Evolutionary conservation across 2,797 vertebrate genomes (phyloP), one percentile per base, ranked within the genome.

Genomic region (Gouania willdenowi): DNA sequence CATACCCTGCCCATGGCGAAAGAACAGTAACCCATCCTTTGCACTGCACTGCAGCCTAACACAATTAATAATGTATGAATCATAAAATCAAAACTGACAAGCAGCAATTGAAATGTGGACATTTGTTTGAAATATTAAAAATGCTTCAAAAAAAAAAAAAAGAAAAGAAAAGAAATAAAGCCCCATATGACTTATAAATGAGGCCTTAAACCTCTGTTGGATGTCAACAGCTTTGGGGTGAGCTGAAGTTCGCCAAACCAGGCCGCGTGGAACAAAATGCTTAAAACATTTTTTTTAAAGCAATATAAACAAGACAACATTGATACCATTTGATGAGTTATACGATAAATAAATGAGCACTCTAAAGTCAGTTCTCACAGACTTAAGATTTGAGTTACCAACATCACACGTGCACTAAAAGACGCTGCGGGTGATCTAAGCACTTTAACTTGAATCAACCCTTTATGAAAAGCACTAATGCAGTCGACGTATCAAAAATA

Each of bases 11-110:
- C 40, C 14, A 4, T 38, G 43, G 62, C 28, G 32, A 44, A 57
- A 71, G 71, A 53, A 44, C 60, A 61, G 49, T 25, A 63, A 75
- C 72, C 71, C 51, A 71, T 59, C 57, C 55, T 10, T 41, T 42
- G 63, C 63, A 35, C 54, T 49, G 48, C 48, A 60, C 60, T 44
- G 68, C 64, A 71, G 57, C 59, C 75, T 52, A 76, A 75, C 78
- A 62, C 32, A 11, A 33, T 86, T 60, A 86, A 84, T 84, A 77
- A 86, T 84, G 49, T 59, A 88, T 85, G 77, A 85, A 75, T 79
- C 66, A 73, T 79, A 75, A 73, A 83, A 88, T 79, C 79, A 82
- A 82, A 86, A 78, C 79, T 83, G 83, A 82, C 86, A 86, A 62
- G 80, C 43, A 54, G 78, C 82, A 81, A 87, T 81, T 81, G 77